Conservation (phyloP, 2,797 vertebrate species). For the Chlorospingus flavigularis region DNA sequence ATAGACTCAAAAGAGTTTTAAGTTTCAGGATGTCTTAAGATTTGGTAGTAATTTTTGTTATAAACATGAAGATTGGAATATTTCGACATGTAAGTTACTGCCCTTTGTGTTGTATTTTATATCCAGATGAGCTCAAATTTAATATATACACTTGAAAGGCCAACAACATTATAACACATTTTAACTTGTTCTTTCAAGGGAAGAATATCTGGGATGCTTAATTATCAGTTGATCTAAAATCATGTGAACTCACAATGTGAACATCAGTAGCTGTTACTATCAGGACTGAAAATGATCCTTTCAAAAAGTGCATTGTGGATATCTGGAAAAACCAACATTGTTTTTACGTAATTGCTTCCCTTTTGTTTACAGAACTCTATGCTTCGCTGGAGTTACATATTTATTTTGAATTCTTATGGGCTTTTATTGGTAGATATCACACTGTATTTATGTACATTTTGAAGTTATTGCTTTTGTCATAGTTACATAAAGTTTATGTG, state of each 20-base stretch:
- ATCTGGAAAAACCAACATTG: not conserved
- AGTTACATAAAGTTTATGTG: not conserved
- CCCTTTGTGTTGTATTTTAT: not conserved
- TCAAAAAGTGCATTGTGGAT: not conserved
- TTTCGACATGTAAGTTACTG: not conserved
- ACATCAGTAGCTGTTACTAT: not conserved
- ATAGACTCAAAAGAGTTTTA: not conserved
- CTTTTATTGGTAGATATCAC: not conserved
- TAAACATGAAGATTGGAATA: not conserved
- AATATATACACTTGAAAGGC: not conserved
- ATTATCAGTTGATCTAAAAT: not conserved
- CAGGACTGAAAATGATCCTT: not conserved
- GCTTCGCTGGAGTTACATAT: not conserved
- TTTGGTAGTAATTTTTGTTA: not conserved
- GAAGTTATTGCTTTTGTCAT: not conserved
- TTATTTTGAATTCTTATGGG: not conserved
- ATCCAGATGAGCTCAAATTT: not conserved
- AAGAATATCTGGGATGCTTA: not conserved
- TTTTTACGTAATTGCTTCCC: not conserved
- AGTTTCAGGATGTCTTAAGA: not conserved
- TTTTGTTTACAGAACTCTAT: not conserved
- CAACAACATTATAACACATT: not conserved
- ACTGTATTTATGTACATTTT: not conserved
- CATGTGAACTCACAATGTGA: not conserved
- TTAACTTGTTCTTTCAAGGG: not conserved